Conservation (phyloP, 2,113 vertebrate species). For the Bostrychus sinensis region DNA sequence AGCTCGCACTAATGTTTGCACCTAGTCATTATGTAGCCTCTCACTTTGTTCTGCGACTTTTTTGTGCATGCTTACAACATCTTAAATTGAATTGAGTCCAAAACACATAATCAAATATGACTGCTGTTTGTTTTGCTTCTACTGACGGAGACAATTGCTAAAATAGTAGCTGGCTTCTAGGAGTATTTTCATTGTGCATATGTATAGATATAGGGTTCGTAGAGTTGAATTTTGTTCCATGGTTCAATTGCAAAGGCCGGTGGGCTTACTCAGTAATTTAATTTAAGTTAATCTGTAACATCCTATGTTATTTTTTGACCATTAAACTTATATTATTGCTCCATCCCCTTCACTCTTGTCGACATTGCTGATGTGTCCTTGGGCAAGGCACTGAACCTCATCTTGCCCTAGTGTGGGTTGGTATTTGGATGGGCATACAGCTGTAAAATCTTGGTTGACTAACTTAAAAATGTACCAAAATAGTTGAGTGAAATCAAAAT, state of each 20-base stretch:
- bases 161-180: not conserved
- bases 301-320: too few relatives aligned
- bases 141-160: not conserved
- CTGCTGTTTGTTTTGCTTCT: not conserved
- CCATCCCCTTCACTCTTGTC: not conserved
- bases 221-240: not conserved
- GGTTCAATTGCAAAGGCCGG: not conserved
- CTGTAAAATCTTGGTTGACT: too few relatives aligned
- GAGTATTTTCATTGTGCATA: too few relatives aligned
- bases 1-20: slow-evolving; percentile 29
- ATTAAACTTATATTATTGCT: too few relatives aligned
- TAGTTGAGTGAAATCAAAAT: too few relatives aligned
- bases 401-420: not conserved
- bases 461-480: too few relatives aligned
- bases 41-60: slow-evolving; percentile 19
- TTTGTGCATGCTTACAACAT: not conserved
- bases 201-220: not conserved
- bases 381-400: not conserved
- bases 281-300: too few relatives aligned
- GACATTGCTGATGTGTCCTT: not conserved
- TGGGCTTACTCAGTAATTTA: not conserved
- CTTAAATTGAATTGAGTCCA: not conserved
- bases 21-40: slow-evolving; percentile 39
- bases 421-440: not conserved
- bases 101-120: slow-evolving; percentile 1